Base-by-base conservation (phyloP, 2,888 invertebrate species). In the Phragmatobia fuliginosa region DNA sequence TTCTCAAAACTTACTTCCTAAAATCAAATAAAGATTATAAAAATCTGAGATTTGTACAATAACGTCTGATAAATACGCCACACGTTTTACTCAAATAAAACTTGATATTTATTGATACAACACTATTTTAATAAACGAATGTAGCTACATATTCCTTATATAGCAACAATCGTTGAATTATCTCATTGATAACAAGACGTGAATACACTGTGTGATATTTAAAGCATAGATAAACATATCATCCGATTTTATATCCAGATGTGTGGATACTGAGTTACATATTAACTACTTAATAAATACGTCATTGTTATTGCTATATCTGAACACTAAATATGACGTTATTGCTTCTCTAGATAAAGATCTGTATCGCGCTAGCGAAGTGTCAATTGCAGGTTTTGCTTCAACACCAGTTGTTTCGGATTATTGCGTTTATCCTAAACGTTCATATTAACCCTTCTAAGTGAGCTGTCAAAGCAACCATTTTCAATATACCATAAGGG, bases 381-480 rank as follows among this genome's bases (percentile, higher is more conserved):
- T 88, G 95, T 94, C 94, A 95, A 91, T 92, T 87, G 92, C 95
- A 95, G 94, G 90, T 92, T 86, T 91, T 86, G 86, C 89, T 87
- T 87, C 91, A 88, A 90, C 94, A 93, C 94, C 94, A 88, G 94
- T 94, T 94, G 94, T 93, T 90, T 90, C 90, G 87, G 89, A 90
- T 94, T 95, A 95, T 95, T 95, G 92, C 88, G 89, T 93, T 92
- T 90, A 92, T 92, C 91, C 93, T 90, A 90, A 93, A 88, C 93
- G 91, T 89, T 94, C 89, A 94, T 94, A 94, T 94, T 92, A 94
- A 94, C 94, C 95, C 91, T 94, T 93, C 92, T 85, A 68, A 90
- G 88, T 85, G 90, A 94, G 92, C 94, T 94, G 95, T 94, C 95
- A 94, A 85, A 89, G 88, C 81, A 80, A 79, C 75, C 85, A 88